Evolutionary conservation across 2,888 invertebrate species (phyloP).

Genomic region (Acleris literana): DNA sequence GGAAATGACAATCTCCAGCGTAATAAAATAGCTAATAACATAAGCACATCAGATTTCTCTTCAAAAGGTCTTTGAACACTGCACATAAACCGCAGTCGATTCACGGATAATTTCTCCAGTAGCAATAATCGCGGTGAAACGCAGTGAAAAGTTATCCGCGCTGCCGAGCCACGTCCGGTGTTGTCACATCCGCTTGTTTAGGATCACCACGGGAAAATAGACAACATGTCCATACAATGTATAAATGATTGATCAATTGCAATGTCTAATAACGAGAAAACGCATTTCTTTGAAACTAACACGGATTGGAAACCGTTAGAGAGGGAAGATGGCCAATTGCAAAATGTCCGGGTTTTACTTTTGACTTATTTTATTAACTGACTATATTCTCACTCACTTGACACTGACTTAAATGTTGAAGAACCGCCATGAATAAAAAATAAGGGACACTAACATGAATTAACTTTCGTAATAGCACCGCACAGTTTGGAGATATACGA

Average conservation of each 20-base stretch:
- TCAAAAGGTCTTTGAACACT: slow-evolving; percentile 28
- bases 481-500: background rate
- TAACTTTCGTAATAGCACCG: too few relatives aligned
- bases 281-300: too few relatives aligned
- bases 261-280: too few relatives aligned
- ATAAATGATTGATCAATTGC: background rate
- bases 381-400: too few relatives aligned
- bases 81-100: slow-evolving; percentile 36
- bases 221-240: slow-evolving; percentile 3
- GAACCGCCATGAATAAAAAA: too few relatives aligned
- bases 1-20: background rate
- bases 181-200: slow-evolving; percentile 33
- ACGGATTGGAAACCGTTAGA: too few relatives aligned
- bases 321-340: too few relatives aligned
- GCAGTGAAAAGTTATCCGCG: slow-evolving; percentile 26
- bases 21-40: background rate
- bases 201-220: slow-evolving; percentile 26
- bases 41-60: slow-evolving; percentile 35
- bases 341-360: too few relatives aligned
- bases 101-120: slow-evolving; percentile 43
- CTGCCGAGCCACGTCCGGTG: slow-evolving; percentile 30
- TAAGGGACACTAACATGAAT: too few relatives aligned
- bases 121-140: slow-evolving; percentile 31
- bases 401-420: too few relatives aligned
- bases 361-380: too few relatives aligned